Evolutionary conservation across 2,888 invertebrate genomes (phyloP).

Genomic region (Drosophila neonasuta): DNA sequence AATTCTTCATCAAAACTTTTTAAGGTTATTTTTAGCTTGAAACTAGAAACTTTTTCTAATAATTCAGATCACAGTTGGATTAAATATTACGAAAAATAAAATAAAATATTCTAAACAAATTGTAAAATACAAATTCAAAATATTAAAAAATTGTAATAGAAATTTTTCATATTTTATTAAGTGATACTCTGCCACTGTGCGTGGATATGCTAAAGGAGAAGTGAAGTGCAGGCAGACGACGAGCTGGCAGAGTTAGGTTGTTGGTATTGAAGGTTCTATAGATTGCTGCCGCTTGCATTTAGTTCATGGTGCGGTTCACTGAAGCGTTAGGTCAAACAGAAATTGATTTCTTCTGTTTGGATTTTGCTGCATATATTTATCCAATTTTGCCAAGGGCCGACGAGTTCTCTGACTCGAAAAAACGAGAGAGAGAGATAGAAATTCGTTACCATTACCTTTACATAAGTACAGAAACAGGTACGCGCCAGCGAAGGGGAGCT

Average conservation of each 20-base stretch:
- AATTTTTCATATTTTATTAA: not conserved
- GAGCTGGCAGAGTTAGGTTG: not conserved
- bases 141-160: no score
- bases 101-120: no score
- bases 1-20: no score
- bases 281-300: constrained; percentile 46
- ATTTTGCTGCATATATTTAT: constrained; percentile 38
- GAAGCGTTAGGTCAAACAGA: constrained; percentile 67
- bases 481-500: not conserved
- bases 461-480: constrained; percentile 1
- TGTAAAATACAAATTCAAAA: no score
- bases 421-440: not conserved
- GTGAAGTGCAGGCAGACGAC: not conserved
- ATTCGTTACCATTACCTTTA: constrained; percentile 13
- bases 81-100: no score
- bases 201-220: not conserved
- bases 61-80: no score
- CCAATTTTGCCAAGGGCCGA: constrained; percentile 33
- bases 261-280: constrained; percentile 20
- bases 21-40: no score
- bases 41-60: no score
- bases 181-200: not conserved
- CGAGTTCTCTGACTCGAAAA: not conserved
- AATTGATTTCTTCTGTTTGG: constrained; percentile 63
- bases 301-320: constrained; percentile 52